Evolutionary conservation across 2,113 vertebrate species (phyloP), one percentile per base, ranked within the genome.

Genomic region (Oreochromis tanganicae): DNA sequence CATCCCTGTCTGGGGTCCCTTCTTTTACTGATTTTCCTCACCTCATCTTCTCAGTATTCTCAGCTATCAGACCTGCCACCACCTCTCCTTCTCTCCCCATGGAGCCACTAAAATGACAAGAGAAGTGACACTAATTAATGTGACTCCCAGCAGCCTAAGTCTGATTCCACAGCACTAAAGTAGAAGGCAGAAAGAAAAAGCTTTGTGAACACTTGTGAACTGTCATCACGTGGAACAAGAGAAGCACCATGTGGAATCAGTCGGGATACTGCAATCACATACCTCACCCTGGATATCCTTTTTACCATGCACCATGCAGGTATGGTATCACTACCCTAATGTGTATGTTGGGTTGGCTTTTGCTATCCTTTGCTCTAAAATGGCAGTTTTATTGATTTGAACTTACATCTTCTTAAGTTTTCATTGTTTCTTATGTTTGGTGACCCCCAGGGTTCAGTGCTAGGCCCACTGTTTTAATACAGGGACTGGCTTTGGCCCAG

Each of bases 231-330:
- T 56, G 80, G 87, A 94, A 73, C 52, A 88, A 85, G 81, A 88
- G 83, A 80, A 68, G 82, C 86, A 91, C 90, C 83, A 98, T 98
- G 97, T 97, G 96, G 91, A 96, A 94, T 89, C 96, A 95, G 89
- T 87, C 95, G 48, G 95, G 96, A 92, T 96, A 96, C 96, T 96
- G 97, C 91, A 96, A 95, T 94, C 97, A 97, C 86, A 48, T 96
- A 66, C 92, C 97, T 93, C 95, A 95, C 0, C 92, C 90, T 3
- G 97, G 96, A 89, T 97, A 97, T 89, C 97, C 97, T 21, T 97
- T 97, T 93, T 97, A 96, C 95, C 97, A 97, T 87, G 95, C 95
- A 59, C 95, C 97, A 87, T 96, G 95, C 98, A 98, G 98, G 98
- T 99, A 96, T 9, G 90, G 94, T 95, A 87, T 32, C 84, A 24